Conservation (phyloP, 2,888 invertebrate species). For the Anoncus sp. region DNA sequence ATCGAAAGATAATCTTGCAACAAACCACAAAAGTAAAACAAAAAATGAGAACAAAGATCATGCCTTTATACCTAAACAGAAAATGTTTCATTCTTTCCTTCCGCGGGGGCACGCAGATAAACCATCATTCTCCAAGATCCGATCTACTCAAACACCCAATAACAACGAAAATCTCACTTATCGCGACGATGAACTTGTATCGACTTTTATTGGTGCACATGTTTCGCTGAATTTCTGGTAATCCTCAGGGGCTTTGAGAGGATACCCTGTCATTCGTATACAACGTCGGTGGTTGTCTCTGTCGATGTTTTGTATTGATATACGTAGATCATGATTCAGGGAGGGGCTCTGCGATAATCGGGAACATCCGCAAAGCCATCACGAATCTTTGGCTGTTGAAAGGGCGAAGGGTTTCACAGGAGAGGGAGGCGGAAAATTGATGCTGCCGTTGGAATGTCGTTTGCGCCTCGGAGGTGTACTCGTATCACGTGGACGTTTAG, state of each 20-base stretch:
- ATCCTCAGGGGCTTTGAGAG: conserved; percentile 1
- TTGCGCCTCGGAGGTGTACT: background rate
- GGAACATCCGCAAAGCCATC: conserved; percentile 11
- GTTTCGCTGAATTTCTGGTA: background rate
- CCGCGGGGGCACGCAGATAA: background rate
- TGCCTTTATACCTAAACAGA: background rate
- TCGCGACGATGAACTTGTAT: background rate
- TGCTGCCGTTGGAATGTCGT: conserved; percentile 32
- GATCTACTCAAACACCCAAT: background rate
- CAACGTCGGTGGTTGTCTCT: background rate
- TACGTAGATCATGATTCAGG: background rate
- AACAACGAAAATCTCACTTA: background rate
- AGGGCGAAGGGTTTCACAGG: conserved; percentile 15
- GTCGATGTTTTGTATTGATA: background rate
- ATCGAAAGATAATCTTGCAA: no score
- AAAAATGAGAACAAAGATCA: background rate
- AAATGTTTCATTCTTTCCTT: background rate
- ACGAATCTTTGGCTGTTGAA: conserved; percentile 44
- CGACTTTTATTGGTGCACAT: background rate
- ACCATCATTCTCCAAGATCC: background rate
- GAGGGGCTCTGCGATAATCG: background rate
- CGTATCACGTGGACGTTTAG: conserved; percentile 21
- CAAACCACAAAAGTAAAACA: background rate
- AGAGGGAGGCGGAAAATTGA: conserved; percentile 14
- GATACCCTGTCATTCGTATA: background rate